Evolutionary conservation across 2,797 vertebrate genomes (phyloP).

Genomic region (Onychomys torridus): DNA sequence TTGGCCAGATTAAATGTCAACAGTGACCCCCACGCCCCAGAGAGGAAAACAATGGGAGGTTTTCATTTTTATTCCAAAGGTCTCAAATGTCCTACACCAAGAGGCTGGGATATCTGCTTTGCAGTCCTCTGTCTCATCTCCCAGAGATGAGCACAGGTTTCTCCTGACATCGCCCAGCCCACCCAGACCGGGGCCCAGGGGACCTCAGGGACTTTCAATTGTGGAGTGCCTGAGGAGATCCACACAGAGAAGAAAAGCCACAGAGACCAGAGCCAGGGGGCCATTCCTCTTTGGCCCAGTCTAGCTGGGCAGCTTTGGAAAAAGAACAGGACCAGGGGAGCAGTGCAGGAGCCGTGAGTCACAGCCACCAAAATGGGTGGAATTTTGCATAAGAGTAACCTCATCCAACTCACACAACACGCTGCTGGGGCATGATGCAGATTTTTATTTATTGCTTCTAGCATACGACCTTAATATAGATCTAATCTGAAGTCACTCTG

Average conservation of each 20-base stretch:
- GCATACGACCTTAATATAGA: constrained; percentile 33
- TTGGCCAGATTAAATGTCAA: constrained; percentile 12
- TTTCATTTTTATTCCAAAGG: not conserved
- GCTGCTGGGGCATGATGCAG: not conserved
- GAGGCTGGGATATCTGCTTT: not conserved
- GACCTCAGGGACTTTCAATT: not conserved
- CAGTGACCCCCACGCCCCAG: not conserved
- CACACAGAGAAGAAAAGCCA: not conserved
- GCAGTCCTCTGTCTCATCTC: not conserved
- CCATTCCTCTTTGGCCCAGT: not conserved
- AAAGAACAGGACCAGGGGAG: not conserved
- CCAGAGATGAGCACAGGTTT: not conserved
- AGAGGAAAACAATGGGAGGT: not conserved
- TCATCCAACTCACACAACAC: constrained; percentile 24
- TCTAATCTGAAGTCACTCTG: constrained; percentile 19
- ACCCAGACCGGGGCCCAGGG: not conserved
- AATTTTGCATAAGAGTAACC: constrained; percentile 67
- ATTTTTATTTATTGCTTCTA: constrained; percentile 61
- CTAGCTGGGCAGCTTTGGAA: constrained; percentile 11
- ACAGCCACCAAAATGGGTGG: constrained; percentile 58
- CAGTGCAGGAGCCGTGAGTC: constrained; percentile 51
- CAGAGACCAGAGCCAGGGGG: not conserved
- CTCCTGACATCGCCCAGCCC: not conserved
- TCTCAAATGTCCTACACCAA: not conserved
- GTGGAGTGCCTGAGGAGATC: not conserved